Base-by-base conservation (phyloP, 2,888 invertebrate species). In the Yponomeuta sedellus region DNA sequence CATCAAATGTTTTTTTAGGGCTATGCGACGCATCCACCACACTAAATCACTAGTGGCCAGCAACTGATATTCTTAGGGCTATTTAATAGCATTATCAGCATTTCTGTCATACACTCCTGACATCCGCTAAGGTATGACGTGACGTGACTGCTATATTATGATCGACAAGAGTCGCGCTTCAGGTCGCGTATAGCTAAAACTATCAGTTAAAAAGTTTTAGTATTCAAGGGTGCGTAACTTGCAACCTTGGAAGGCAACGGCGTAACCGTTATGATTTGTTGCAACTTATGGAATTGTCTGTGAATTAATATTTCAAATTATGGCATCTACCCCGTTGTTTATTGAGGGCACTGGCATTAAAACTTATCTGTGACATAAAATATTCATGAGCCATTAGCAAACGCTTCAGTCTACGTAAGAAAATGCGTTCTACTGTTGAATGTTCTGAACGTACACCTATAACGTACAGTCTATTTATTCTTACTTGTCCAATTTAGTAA, bases 21-120 rank as follows among this genome's bases (percentile, higher is more conserved):
- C 5, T 56, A 56, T 12, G 22, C 10, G 39, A 25, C 11, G 34
- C 34, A 34, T 34, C 34, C 34, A 61, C 63, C 64, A 34, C 58
- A 3, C 66, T 58, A 40, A 58, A 39, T n/a, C 20, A 22, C 5
- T 56, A 20, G 25, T 56, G 20, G 58, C 70, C 76, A 74, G 74
- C 77, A 75, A 91, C 90, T 91, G 84, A 72, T 78, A 73, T 71
- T 75, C 72, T 71, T 69, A 72, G 76, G 74, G 74, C 74, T 73
- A 73, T 78, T 72, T 74, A 73, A 76, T 75, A 74, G 75, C 70
- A 75, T 75, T 34, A 82, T 89, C 82, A 79, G 77, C 74, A 86
- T 79, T 78, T 86, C 77, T 80, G 81, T 84, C 88, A 86, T 88
- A 90, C 76, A 76, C 73, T 72, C 34, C 75, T 74, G 75, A 87